Base-by-base conservation (phyloP, 2,888 invertebrate species). In the Catonia carolina region DNA sequence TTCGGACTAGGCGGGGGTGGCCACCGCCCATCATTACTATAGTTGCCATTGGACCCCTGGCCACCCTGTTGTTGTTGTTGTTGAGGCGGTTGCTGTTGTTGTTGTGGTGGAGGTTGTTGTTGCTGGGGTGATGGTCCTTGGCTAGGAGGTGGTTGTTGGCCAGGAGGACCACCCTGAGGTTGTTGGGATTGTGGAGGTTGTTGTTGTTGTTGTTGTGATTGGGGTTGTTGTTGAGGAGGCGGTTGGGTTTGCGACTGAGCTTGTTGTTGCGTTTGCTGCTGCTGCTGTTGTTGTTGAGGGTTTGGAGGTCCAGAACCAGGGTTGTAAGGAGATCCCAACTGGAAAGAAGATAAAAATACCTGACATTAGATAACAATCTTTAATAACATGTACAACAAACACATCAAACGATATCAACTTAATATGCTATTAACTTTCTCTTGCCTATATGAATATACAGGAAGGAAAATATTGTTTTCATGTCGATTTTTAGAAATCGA, bases 41-140 rank as follows among this genome's bases (percentile, higher is more conserved):
- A 15, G 36, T 20, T 37, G 36, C 49, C 27, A 49, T 37, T 55
- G 49, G 15, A 22, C 3, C 14, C 31, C 45, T 22, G 15, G 53
- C 41, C 39, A 42, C 37, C 37, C 20, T 78, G 65, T 64, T 77
- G 76, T 62, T 75, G 73, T 62, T 77, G 73, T 69, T 78, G 79
- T 63, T 78, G 76, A 51, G 76, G 78, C 58, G 78, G 66, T 73
- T 77, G 77, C 72, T 65, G 65, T 6, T 23, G 63, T 61, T 23
- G 58, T 56, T 18, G 27, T 6, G 5, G 4, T 6, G 27, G 27
- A 4, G 27, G 27, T 27, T 27, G 27, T n/a, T n/a, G n/a, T n/a
- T n/a, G n/a, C n/a, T n/a, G n/a, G n/a, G n/a, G n/a, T 4, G 5
- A 4, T 27, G 27, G 27, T 52, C 52, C 20, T 27, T 36, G 10